phyloP scores from a whole-genome alignment of 2,888 invertebrate species.

The Rhingia rostrata region DNA sequence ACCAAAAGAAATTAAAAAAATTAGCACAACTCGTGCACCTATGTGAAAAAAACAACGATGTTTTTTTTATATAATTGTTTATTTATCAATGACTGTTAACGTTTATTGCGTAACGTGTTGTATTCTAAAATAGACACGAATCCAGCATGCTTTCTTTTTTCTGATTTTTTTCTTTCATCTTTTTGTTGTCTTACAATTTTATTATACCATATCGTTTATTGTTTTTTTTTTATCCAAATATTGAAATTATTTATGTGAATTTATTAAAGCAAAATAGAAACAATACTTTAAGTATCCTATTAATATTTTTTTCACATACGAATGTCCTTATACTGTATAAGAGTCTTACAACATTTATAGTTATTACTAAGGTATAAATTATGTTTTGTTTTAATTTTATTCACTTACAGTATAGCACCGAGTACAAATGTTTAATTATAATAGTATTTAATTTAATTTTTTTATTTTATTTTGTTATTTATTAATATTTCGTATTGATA shows the following conservation, averaged over 20 bases:
- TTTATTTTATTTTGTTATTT: constrained; percentile 68
- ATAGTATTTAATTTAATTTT: constrained; percentile 74
- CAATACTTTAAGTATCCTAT: constrained; percentile 68
- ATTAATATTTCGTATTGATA: constrained; percentile 23
- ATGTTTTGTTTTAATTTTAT: constrained; percentile 55
- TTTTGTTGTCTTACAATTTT: constrained; percentile 35
- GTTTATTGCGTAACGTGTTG: constrained; percentile 71
- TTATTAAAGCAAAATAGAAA: constrained; percentile 67
- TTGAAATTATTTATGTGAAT: constrained; percentile 48
- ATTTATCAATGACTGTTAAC: constrained; percentile 73
- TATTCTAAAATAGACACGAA: constrained; percentile 73
- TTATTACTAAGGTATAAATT: constrained; percentile 73
- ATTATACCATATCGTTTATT: constrained; percentile 41
- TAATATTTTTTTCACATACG: constrained; percentile 50
- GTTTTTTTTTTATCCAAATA: constrained; percentile 32
- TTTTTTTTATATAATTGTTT: constrained; percentile 70
- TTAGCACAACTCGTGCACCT: too few relatives aligned
- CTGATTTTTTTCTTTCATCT: constrained; percentile 15
- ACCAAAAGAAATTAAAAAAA: too few relatives aligned
- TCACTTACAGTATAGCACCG: constrained; percentile 82
- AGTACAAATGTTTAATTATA: constrained; percentile 80
- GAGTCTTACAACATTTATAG: constrained; percentile 72
- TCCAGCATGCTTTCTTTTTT: constrained; percentile 66
- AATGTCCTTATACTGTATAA: constrained; percentile 68
- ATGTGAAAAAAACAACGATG: not conserved